Base-by-base conservation (phyloP, 1,140 invertebrate genomes). In the Gonatopus flavifemur region DNA sequence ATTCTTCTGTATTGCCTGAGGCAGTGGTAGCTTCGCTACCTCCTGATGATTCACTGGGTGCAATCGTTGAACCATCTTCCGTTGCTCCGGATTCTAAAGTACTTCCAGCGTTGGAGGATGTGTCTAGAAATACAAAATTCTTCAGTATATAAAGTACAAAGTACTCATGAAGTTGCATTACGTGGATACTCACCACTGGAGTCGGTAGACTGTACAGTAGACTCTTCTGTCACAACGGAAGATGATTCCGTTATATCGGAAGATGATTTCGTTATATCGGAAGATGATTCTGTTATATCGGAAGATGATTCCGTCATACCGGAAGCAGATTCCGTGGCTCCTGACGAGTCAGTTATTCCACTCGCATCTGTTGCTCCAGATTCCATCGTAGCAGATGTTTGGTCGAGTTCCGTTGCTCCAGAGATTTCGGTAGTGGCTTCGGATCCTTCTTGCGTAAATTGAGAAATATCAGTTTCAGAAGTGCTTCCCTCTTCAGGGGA, bases 401-500 rank as follows among this genome's bases (percentile, higher is more conserved):
- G 33, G 1, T 32, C 43, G 15, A 44, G 53, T 9, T 21, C 42
- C 24, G 45, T 28, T 25, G 43, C 13, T 41, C 10, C 46, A 4
- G 43, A 39, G 30, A 30, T 10, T 30, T 53, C 55, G 19, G n/a
- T n/a, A n/a, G 53, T 54, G 12, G 20, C 13, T 20, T 25, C 49
- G 20, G 24, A 43, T n/a, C n/a, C 18, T 33, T 20, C 45, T 9
- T 43, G 30, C 9, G 16, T 39, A 10, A n/a, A n/a, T n/a, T n/a
- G n/a, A n/a, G 35, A 18, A 42, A 44, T 24, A 49, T 32, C 8
- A 4, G 38, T 20, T 12, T 31, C 47, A 19, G 37, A n/a, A n/a
- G n/a, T n/a, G n/a, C n/a, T n/a, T n/a, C n/a, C n/a, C 3, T 38
- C 49, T 13, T 70, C 71, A 5, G 64, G 41, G 25, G 54, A 54